Base-by-base conservation (phyloP, 2,888 invertebrate genomes). In the Amphipyra tragopoginis region DNA sequence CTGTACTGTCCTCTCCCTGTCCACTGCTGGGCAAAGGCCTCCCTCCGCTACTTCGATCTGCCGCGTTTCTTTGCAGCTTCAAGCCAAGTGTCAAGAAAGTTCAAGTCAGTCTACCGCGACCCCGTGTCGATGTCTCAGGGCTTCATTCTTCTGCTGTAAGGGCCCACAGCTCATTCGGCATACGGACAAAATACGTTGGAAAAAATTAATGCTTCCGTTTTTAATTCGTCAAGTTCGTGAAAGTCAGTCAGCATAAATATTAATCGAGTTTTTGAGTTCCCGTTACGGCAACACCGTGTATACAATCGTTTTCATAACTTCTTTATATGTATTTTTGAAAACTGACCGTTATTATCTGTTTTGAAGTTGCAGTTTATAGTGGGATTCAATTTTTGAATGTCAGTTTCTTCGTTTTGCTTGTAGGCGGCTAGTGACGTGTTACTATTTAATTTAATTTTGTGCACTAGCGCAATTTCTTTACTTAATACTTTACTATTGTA, bases 331-430 rank as follows among this genome's bases (percentile, higher is more conserved):
- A 40, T 14, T 40, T 40, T 14, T 7, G 7, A 40, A 40, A 10
- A 29, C 21, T 21, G 1, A 21, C 21, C 10, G 9, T n/a, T 45
- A 29, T 38, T 44, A n/a, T 36, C 13, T 53, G n/a, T 14, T 36
- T n/a, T 11, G 43, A 34, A 40, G 45, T 56, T 66, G 55, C 58
- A 59, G 13, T 42, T 36, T 38, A 52, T 11, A 66, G 42, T 54
- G 38, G 14, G 43, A 70, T 51, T 62, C 33, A 62, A 62, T 67
- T 61, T 43, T 2, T 3, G 21, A 21, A 21, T 21, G 21, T 21
- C 47, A 33, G 53, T 67, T 54, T 54, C 43, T 72, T 56, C n/a
- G 39, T 50, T 56, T 43, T 50, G 34, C 34, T 47, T 56, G 72
- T 57, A 42, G 53, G 67, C 56, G 72, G 45, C 21, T 34, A 53